Base-by-base conservation (phyloP, 2,113 vertebrate genomes). In the Microcebus murinus region DNA sequence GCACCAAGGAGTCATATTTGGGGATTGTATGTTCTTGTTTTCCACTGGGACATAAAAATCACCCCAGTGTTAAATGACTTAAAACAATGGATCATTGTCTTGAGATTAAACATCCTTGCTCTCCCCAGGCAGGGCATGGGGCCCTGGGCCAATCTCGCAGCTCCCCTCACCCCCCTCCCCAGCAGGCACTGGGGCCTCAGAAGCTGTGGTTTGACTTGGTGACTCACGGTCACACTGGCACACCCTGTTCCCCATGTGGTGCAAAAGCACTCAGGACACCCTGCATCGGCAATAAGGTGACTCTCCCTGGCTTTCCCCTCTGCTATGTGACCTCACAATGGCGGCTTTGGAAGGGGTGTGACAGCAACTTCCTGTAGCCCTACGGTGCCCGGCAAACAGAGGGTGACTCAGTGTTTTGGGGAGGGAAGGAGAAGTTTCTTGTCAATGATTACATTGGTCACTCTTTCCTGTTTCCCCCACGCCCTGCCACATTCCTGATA, bases 231-330 rank as follows among this genome's bases (percentile, higher is more conserved):
- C 81, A 82, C 39, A 48, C 11, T 82, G 80, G 23, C 29, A 34
- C 29, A 61, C 34, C 65, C 65, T 89, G n/a, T 71, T 67, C 39
- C 79, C 67, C 80, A n/a, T 25, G 63, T 42, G 70, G 45, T 83
- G 39, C 92, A 94, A 94, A 86, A 80, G 89, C n/a, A 61, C 81
- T 92, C 61, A 63, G 73, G 59, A 59, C 36, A 81, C 68, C 76
- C 39, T 80, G 59, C 39, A 42, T 12, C 18, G 71, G 34, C 79
- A 87, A 57, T 96, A 87, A 87, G 73, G 48, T 88, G 42, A 87
- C 20, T 93, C 68, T 91, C 63, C 63, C 29, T n/a, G 70, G 9
- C 39, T 65, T 29, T 34, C n/a, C 13, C 61, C 13, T 91, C 86
- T 86, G 63, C 65, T 42, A 2, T 17, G 29, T 0, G 2, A 48